Evolutionary conservation across 2,797 vertebrate species (phyloP).

Genomic region (Eupleurogrammus muticus): DNA sequence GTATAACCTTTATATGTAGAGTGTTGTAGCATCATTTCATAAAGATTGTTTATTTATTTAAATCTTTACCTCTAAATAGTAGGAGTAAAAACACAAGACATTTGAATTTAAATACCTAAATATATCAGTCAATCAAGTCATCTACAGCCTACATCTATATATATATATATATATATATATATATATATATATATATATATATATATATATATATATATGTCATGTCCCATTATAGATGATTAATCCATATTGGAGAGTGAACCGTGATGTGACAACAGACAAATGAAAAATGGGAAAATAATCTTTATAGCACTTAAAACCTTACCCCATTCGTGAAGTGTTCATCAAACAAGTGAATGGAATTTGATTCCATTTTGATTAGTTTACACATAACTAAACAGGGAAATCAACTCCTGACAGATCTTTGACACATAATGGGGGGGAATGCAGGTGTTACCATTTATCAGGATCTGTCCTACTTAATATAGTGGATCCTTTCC

Average conservation of each 20-base stretch:
- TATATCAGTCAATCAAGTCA: background rate
- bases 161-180: too few species aligned
- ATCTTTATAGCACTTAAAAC: slow-evolving; percentile 46
- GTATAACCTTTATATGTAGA: too few species aligned
- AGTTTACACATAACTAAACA: slow-evolving; percentile 42
- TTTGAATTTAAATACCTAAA: background rate
- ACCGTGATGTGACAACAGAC: slow-evolving; percentile 46
- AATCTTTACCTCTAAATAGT: background rate
- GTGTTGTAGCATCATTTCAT: background rate
- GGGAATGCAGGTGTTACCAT: too few species aligned
- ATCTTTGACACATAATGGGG: too few species aligned
- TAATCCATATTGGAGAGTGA: slow-evolving; percentile 60
- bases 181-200: too few species aligned
- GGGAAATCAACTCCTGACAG: slow-evolving; percentile 11
- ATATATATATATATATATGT: too few species aligned
- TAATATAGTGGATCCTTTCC: too few species aligned
- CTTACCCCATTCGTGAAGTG: slow-evolving; percentile 45
- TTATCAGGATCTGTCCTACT: too few species aligned
- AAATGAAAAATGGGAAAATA: slow-evolving; percentile 57
- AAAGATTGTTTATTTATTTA: background rate
- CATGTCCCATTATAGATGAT: slow-evolving; percentile 67
- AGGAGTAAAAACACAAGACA: background rate
- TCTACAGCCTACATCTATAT: too few species aligned
- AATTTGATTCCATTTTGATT: slow-evolving; percentile 60
- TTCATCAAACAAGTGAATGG: slow-evolving; percentile 38